Evolutionary conservation across 2,888 invertebrate genomes (phyloP), one percentile per base, ranked within the genome.

Genomic region (Heliconius ethilla): DNA sequence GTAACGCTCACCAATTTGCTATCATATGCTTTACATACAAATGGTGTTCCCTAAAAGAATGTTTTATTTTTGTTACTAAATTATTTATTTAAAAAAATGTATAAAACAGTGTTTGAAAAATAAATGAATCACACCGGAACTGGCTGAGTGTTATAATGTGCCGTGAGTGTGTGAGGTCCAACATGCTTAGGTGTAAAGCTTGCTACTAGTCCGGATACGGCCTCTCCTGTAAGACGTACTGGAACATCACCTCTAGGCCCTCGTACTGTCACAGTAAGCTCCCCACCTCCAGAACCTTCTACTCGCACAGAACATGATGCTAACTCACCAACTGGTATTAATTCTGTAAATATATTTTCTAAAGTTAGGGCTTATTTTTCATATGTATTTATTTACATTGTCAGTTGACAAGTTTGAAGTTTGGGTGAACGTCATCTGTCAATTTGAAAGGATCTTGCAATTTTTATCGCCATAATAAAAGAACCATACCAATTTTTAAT

Each of bases 171-270:
- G 89, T 98, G 98, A 1, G 98, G 97, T 76, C 99, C 99, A n/a
- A 99, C 99, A 91, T 97, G 97, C 80, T 96, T 96, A 1, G 99
- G 99, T 40, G 97, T 98, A 89, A 99, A 99, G 89, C 98, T 97
- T 55, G 98, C 98, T 0, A 97, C 97, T 86, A 98, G 97, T 3
- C 98, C 98, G 29, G 97, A 96, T 87, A 97, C 97, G 55, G 98
- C 97, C 84, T 98, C 98, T 25, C 98, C 98, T 1, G 98, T 98
- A 27, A 99, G 97, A 87, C 98, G 96, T 0, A 98, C 98, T 3
- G 98, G 98, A 40, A 98, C 94, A 87, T 98, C 98, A 45, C 97
- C 97, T 40, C 96, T 95, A 2, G 98, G 98, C n/a, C 97, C 98
- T 82, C 97, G 96, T 25, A 98, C 98, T 59, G 98, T 97, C 66